A percentile compares a stretch with the other conserved stretches of the same genome.
Conservation (phyloP, 2,797 vertebrate genomes). For the Sebastes miniatus region DNA sequence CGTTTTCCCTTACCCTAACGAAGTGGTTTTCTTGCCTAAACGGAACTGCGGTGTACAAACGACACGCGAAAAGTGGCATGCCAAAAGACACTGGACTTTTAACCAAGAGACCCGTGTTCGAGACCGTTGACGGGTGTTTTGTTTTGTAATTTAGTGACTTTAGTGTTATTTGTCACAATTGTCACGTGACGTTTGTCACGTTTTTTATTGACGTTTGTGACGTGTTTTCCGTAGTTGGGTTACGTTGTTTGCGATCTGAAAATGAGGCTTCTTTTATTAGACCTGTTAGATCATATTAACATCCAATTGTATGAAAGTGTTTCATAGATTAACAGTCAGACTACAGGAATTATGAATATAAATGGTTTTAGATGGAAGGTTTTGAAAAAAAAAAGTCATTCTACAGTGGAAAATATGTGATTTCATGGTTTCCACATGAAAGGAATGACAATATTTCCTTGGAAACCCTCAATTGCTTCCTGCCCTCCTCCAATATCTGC, state of each 20-base stretch:
- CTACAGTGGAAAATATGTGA: slow-evolving; percentile 24
- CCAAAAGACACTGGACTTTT: too few species aligned
- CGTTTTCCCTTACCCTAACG: too few species aligned
- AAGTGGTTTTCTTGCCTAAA: too few species aligned
- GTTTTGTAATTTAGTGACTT: too few species aligned
- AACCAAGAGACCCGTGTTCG: too few species aligned
- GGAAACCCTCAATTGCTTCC: slow-evolving; percentile 4
- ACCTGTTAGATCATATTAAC: neutral
- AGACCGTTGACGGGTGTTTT: too few species aligned
- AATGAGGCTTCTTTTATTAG: neutral
- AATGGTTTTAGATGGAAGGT: too few species aligned
- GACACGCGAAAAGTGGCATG: too few species aligned
- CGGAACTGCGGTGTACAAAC: too few species aligned
- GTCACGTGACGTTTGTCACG: too few species aligned
- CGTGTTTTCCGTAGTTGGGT: neutral
- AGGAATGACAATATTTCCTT: neutral
- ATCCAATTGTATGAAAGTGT: neutral
- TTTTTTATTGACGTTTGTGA: neutral
- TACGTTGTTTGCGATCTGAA: neutral
- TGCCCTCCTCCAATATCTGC: neutral
- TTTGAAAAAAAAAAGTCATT: neutral
- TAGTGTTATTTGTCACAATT: too few species aligned
- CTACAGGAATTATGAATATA: too few species aligned
- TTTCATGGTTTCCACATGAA: neutral
- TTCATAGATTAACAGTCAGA: neutral